These are phyloP conservation scores for Myotis findleyi DNA, from an alignment of 2,797 vertebrate genomes.

Conservation along the genomic window DNA sequence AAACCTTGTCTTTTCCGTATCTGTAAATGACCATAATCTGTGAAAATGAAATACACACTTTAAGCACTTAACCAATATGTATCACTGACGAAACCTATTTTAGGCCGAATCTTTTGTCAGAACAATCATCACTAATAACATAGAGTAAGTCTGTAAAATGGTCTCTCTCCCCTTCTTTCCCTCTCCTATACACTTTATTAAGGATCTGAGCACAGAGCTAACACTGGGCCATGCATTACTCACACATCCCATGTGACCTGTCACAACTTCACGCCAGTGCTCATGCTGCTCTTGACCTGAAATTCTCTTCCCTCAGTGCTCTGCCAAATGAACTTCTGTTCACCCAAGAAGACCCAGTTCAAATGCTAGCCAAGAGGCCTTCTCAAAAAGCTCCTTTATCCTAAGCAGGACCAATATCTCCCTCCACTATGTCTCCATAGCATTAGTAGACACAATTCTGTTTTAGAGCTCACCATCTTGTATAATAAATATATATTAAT, in stretches of 20 bases:
- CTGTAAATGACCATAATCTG: conserved; percentile 21
- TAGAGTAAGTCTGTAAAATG: conserved; percentile 17
- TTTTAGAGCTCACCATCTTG: conserved; percentile 9
- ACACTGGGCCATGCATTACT: background rate
- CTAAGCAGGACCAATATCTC: background rate
- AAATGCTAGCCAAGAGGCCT: background rate
- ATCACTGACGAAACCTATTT: conserved; percentile 1
- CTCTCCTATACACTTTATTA: background rate
- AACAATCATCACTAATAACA: conserved; percentile 10
- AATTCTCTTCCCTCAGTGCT: background rate
- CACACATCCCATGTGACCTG: background rate
- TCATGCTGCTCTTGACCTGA: background rate
- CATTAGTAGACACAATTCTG: background rate
- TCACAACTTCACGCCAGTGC: background rate
- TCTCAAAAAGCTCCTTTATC: conserved; percentile 36
- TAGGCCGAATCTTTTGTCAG: conserved; percentile 26
- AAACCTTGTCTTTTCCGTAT: background rate
- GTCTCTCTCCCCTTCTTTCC: background rate
- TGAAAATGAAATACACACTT: background rate
- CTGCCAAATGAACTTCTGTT: conserved; percentile 25
- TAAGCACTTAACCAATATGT: background rate
- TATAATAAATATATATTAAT: background rate
- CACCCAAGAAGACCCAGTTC: background rate
- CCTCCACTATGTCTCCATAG: background rate
- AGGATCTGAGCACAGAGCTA: background rate